Percentiles rank a stretch among this genome's conserved stretches.
Conservation (phyloP, 2,888 invertebrate species). For the Cataglyphis cursor region DNA sequence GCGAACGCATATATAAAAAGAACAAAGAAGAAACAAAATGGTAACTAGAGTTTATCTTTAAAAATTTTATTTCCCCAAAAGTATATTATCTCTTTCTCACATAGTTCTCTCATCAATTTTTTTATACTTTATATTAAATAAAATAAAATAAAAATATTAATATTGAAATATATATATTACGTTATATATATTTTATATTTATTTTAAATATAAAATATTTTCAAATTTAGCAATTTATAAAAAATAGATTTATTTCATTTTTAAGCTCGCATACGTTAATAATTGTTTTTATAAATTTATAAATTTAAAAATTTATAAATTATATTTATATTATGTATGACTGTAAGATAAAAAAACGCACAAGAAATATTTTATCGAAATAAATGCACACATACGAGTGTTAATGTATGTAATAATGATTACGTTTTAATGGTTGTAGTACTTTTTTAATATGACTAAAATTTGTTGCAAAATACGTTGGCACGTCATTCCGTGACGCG, state of each 20-base stretch:
- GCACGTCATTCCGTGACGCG: neutral
- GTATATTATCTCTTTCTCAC: neutral
- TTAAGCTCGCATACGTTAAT: neutral
- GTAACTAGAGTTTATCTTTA: neutral
- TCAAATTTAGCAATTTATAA: neutral
- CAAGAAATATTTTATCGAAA: neutral
- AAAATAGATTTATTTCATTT: neutral
- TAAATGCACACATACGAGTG: neutral
- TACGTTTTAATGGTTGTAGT: neutral
- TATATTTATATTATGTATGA: neutral
- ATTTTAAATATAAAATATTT: neutral
- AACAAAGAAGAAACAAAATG: neutral
- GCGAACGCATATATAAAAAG: neutral
- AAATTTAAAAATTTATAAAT: too few relatives aligned
- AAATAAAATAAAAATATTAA: slow-evolving; percentile 4
- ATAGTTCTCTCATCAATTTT: neutral
- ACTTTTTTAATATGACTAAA: neutral
- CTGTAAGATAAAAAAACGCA: neutral
- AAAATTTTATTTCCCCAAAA: neutral
- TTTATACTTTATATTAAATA: neutral
- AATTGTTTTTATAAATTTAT: neutral
- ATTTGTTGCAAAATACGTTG: neutral
- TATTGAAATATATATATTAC: neutral
- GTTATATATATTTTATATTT: neutral
- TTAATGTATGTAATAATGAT: slow-evolving; percentile 2